A percentile compares a stretch with the other conserved stretches of the same genome.
These are phyloP conservation scores for Drosophila lacteicornis DNA, from an alignment of 1,140 invertebrate genomes.

Conservation along the genomic window DNA sequence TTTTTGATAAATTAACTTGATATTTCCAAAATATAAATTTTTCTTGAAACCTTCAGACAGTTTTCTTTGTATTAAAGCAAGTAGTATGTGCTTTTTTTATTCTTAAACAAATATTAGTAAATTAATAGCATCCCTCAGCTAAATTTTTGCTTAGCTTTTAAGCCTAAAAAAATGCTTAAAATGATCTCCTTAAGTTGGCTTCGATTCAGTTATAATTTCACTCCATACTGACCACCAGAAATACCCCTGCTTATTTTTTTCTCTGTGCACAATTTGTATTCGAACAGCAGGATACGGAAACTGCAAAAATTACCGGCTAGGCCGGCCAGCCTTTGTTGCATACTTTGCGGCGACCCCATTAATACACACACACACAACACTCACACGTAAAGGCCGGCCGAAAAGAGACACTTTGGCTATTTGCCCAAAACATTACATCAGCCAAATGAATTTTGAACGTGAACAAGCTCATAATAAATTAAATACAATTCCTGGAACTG, in stretches of 20 bases:
- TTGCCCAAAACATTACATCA: constrained; percentile 80
- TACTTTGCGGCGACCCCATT: constrained; percentile 74
- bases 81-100: too few species aligned
- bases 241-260: neutral
- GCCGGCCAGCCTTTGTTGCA: constrained; percentile 51
- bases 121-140: too few species aligned
- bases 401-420: constrained; percentile 59
- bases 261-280: constrained; percentile 4
- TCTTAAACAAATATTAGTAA: too few species aligned
- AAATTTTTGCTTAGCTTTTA: neutral
- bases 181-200: neutral
- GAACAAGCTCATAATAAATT: constrained; percentile 72
- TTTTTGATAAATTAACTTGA: too few species aligned
- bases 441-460: constrained; percentile 75
- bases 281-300: constrained; percentile 18
- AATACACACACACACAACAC: constrained; percentile 38
- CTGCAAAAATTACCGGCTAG: constrained; percentile 31
- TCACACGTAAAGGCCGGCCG: neutral
- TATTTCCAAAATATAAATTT: neutral
- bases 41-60: neutral
- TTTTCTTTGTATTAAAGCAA: neutral
- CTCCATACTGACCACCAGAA: too few species aligned
- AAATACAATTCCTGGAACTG: constrained; percentile 74
- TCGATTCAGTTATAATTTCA: neutral
- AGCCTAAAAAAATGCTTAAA: neutral